Evolutionary conservation across 2,113 vertebrate species (phyloP).

Genomic region (Podarcis muralis): DNA sequence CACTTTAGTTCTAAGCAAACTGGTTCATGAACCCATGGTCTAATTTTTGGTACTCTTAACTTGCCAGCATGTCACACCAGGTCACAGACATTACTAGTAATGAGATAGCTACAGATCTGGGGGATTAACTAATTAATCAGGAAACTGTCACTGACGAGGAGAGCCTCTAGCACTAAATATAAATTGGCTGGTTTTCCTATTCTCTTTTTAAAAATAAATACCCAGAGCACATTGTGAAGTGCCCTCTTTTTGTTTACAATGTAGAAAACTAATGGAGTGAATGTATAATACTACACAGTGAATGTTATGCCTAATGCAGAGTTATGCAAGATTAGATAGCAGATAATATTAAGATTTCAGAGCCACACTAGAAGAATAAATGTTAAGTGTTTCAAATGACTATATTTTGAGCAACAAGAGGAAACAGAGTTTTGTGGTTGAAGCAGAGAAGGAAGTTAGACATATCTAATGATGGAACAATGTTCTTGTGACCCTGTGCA

Average conservation of each 20-base stretch:
- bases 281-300: background rate
- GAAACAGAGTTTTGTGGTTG: background rate
- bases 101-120: constrained; percentile 18
- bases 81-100: background rate
- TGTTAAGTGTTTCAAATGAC: background rate
- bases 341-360: background rate
- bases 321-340: background rate
- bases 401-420: background rate
- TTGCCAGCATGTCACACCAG: background rate
- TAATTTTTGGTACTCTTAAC: background rate
- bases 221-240: background rate
- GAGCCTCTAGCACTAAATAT: background rate
- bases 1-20: background rate
- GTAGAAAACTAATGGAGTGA: background rate
- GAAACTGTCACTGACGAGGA: background rate
- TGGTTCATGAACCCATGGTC: background rate
- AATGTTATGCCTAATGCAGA: background rate
- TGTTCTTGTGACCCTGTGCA: background rate
- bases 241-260: background rate
- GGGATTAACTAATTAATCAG: constrained; percentile 21
- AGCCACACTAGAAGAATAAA: background rate
- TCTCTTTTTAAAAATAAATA: constrained; percentile 1
- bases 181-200: background rate
- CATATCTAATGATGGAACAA: background rate
- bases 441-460: background rate